Conservation (phyloP, 2,113 vertebrate species). For the Carollia perspicillata region DNA sequence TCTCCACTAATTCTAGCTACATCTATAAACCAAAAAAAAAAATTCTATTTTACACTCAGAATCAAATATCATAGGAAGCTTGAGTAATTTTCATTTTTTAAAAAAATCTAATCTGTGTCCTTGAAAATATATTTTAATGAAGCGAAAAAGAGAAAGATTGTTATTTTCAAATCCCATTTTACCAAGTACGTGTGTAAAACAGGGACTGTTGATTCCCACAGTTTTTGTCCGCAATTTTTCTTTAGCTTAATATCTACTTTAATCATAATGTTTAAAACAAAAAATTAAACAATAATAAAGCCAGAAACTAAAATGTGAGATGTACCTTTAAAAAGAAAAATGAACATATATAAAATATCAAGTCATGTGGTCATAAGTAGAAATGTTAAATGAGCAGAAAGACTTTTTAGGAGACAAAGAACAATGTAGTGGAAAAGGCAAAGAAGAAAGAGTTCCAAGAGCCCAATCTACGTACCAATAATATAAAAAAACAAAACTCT, state of each 20-base stretch:
- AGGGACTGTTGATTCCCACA: background rate
- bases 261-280: slow-evolving; percentile 37
- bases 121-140: background rate
- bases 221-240: background rate
- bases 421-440: background rate
- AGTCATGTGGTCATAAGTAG: background rate
- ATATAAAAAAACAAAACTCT: background rate
- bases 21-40: background rate
- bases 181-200: background rate
- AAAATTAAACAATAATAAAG: background rate
- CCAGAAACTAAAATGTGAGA: background rate
- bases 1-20: slow-evolving; percentile 2
- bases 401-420: background rate
- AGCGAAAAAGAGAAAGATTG: background rate
- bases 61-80: background rate
- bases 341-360: background rate
- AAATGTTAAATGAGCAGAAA: slow-evolving; percentile 11
- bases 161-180: slow-evolving; percentile 3
- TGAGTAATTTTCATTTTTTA: background rate
- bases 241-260: background rate
- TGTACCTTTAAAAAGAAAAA: background rate
- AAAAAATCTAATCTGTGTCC: background rate
- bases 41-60: slow-evolving; percentile 13
- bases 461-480: background rate
- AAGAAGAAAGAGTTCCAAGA: background rate